Evolutionary conservation across 1,140 invertebrate genomes (phyloP), one percentile per base, ranked within the genome.

Genomic region (Rhagoletis pomonella): DNA sequence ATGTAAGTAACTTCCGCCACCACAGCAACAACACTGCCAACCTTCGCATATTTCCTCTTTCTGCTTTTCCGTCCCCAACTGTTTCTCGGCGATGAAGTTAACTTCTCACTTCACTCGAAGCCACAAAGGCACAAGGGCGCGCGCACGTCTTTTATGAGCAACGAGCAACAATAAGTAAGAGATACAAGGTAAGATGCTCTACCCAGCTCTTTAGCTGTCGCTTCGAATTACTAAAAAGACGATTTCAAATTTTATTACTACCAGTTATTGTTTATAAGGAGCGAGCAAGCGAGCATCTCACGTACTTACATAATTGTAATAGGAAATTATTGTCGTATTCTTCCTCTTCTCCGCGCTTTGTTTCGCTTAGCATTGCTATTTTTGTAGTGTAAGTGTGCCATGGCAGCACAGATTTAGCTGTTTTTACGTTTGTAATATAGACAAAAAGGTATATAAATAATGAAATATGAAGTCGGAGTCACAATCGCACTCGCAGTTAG

Each of bases 201-300:
- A 44, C 4, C 1, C 39, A 73, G 12, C 42, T 7, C 12, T 14
- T 6, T 14, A 17, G 0, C 17, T 55, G 47, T 55, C 73, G 44
- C n/a, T 81, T 81, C n/a, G n/a, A 81, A 81, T 81, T 81, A 81
- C 47, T 19, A 47, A 55, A 55, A 55, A 81, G 73, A 81, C 73
- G 55, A 81, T 81, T 58, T 81, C 17, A 19, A 81, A 47, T 81
- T 29, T 81, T 81, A 55, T 81, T 81, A 29, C 47, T 81, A 81
- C 73, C 29, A 55, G 55, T 47, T 55, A 81, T 73, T 73, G 39
- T 6, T 73, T 73, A 47, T 10, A 73, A 6, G 67, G 44, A 42
- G 29, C 14, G 67, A 39, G 9, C 67, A 29, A 12, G 2, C 7
- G 47, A 29, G 29, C 29, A 29, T 29, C 29, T 29, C 73, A 2